phyloP scores from a whole-genome alignment of 2,797 vertebrate genomes.

The Balearica regulorum region DNA sequence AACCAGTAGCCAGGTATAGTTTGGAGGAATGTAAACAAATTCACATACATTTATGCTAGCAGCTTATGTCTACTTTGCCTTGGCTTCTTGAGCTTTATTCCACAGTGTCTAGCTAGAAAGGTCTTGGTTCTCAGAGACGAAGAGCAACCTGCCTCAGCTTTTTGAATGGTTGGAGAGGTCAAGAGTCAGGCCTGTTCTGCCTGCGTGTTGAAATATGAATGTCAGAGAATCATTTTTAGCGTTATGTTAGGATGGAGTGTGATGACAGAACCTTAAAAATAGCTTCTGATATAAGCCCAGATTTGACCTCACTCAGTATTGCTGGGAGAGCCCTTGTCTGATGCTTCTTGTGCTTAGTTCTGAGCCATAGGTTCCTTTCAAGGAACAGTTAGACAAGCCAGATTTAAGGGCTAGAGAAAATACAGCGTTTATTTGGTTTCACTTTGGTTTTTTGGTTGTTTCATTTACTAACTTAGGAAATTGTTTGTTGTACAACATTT shows the following conservation, averaged over 20 bases:
- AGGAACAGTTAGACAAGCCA: background rate
- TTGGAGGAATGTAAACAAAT: conserved; percentile 20
- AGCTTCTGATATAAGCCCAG: background rate
- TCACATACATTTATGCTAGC: background rate
- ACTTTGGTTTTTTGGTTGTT: background rate
- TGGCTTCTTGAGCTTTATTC: background rate
- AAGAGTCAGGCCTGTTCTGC: background rate
- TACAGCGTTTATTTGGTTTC: background rate
- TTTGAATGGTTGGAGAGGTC: background rate
- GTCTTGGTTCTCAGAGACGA: background rate
- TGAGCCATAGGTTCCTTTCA: background rate
- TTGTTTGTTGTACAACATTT: background rate
- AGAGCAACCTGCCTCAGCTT: background rate
- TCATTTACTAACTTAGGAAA: background rate
- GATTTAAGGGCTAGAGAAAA: background rate
- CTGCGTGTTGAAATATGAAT: background rate
- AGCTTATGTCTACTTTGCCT: background rate
- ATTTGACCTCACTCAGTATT: background rate
- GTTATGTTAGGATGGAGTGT: background rate
- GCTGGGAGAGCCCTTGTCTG: background rate
- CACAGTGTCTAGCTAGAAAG: background rate
- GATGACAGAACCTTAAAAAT: conserved; percentile 7
- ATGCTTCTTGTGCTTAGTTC: background rate
- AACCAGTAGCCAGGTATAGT: conserved; percentile 87
- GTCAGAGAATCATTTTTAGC: background rate